Evolutionary conservation across 2,113 vertebrate genomes (phyloP).

Genomic region (Circaetus gallicus): DNA sequence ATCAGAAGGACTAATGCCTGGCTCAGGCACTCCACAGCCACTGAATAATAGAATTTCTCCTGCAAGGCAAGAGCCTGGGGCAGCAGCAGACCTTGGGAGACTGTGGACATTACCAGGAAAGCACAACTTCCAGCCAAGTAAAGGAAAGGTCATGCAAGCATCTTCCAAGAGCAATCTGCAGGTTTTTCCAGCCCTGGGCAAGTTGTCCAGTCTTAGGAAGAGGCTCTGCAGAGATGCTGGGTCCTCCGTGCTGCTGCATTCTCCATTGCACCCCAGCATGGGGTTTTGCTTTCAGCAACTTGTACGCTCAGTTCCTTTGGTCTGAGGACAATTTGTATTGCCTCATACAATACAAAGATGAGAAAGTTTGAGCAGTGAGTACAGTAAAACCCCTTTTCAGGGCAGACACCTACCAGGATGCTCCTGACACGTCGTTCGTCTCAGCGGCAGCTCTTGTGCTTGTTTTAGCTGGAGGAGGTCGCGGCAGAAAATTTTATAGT

Average conservation of each 20-base stretch:
- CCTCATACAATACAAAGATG: not conserved
- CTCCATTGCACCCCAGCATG: fast-evolving
- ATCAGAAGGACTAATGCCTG: not conserved
- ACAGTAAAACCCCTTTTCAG: not conserved
- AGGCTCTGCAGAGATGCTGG: not conserved
- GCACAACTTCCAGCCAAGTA: not conserved
- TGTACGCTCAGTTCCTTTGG: no score
- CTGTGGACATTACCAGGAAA: not conserved
- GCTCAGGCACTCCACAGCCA: not conserved
- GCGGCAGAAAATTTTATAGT: not conserved
- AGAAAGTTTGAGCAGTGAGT: not conserved
- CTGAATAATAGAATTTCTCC: not conserved
- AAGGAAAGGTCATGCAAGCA: not conserved
- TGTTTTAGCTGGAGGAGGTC: not conserved
- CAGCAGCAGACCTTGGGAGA: not conserved
- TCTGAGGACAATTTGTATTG: not conserved
- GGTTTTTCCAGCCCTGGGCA: not conserved
- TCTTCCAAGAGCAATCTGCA: not conserved
- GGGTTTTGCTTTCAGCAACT: not conserved
- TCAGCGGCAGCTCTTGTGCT: not conserved
- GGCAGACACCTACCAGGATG: not conserved
- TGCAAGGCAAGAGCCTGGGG: not conserved
- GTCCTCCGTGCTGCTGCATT: not conserved
- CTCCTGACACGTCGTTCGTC: not conserved
- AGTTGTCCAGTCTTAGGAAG: not conserved